Evolutionary conservation across 2,888 invertebrate genomes (phyloP).

Genomic region (Colostygia pectinataria): DNA sequence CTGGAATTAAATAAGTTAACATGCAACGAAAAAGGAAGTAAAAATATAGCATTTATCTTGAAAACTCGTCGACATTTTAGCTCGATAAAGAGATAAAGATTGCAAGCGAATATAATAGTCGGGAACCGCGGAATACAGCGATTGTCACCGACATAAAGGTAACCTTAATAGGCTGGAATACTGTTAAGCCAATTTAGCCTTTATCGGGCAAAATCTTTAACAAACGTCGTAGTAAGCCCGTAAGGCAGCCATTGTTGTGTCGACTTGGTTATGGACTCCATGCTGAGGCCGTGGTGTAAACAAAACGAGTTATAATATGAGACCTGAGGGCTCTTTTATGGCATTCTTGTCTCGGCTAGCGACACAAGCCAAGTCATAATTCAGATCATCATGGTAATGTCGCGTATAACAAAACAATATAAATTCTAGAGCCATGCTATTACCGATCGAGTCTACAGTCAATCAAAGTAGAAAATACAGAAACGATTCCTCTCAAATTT

Average conservation of each 20-base stretch:
- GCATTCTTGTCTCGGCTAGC: constrained; percentile 57
- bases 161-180: constrained; percentile 54
- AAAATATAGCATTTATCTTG: constrained; percentile 15
- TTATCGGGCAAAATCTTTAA: constrained; percentile 69
- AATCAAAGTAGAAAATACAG: constrained; percentile 22
- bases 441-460: constrained; percentile 16
- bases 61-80: constrained; percentile 12
- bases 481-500: constrained; percentile 27
- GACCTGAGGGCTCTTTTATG: constrained; percentile 56
- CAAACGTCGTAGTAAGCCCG: constrained; percentile 53
- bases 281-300: constrained; percentile 54
- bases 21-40: constrained; percentile 51
- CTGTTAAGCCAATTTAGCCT: constrained; percentile 66
- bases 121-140: constrained; percentile 40
- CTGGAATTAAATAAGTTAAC: constrained; percentile 66
- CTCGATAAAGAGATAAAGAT: constrained; percentile 27
- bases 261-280: constrained; percentile 56
- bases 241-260: constrained; percentile 70
- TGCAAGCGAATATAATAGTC: constrained; percentile 35
- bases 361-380: constrained; percentile 45
- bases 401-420: constrained; percentile 14
- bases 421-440: constrained; percentile 9
- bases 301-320: constrained; percentile 66
- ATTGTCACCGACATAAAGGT: constrained; percentile 52
- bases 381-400: constrained; percentile 32